phyloP scores from a whole-genome alignment of 2,113 vertebrate genomes.

The Leiothrix lutea region DNA sequence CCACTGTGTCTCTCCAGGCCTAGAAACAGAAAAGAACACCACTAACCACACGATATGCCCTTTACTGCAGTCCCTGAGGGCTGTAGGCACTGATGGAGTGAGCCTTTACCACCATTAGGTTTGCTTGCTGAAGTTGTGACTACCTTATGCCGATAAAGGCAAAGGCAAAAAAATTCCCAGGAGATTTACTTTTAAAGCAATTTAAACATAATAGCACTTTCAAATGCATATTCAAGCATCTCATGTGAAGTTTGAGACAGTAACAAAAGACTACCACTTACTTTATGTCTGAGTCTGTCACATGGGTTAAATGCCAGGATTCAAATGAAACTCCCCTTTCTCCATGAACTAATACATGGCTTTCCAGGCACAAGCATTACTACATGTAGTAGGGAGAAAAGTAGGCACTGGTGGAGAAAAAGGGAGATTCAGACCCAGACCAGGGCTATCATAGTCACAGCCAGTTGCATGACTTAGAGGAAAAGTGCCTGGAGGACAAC shows the following conservation, averaged over 20 bases:
- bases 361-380: not conserved
- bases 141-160: not conserved
- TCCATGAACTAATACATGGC: not conserved
- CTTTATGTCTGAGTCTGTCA: not conserved
- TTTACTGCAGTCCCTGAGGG: not conserved
- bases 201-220: not conserved
- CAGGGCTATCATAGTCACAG: not conserved
- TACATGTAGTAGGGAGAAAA: not conserved
- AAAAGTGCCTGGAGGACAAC: not conserved
- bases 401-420: not conserved
- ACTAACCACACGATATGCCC: not conserved
- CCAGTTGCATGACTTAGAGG: not conserved
- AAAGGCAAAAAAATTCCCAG: not conserved
- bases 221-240: not conserved
- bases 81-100: not conserved
- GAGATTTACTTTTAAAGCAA: not conserved
- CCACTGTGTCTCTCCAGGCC: fast-evolving
- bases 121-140: not conserved
- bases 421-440: not conserved
- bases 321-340: not conserved
- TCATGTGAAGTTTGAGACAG: not conserved
- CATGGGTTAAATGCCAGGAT: not conserved
- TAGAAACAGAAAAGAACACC: not conserved
- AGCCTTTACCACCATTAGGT: not conserved
- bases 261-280: not conserved